Evolutionary conservation across 2,797 vertebrate genomes (phyloP).

Genomic region (Capromys pilorides): DNA sequence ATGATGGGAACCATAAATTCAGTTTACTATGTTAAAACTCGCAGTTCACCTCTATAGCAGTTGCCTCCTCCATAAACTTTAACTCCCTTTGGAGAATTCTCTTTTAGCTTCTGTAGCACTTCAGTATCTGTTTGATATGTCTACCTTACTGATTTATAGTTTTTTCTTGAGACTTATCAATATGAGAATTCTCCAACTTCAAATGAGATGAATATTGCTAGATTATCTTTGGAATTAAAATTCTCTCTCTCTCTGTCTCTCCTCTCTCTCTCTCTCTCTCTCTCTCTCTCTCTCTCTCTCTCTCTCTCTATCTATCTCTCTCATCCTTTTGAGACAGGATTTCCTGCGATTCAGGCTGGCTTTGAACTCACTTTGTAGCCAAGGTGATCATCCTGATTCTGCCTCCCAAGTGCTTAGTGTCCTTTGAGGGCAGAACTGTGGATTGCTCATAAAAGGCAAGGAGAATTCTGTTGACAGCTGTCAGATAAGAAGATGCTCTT

Average conservation of each 20-base stretch:
- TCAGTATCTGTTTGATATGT: not conserved
- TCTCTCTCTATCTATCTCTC: too few relatives aligned
- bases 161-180: constrained; percentile 8
- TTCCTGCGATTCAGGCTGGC: not conserved
- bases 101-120: not conserved
- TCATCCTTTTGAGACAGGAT: not conserved
- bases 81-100: not conserved
- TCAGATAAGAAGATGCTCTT: not conserved
- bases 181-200: constrained; percentile 3
- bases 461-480: not conserved
- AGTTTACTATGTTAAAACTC: not conserved
- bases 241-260: not conserved
- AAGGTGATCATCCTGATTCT: not conserved
- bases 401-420: not conserved
- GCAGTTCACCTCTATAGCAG: not conserved
- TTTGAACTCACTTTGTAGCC: not conserved
- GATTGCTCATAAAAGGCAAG: not conserved
- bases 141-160: not conserved
- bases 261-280: too few relatives aligned
- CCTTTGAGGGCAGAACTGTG: not conserved
- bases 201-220: not conserved
- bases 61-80: not conserved
- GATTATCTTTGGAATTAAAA: not conserved
- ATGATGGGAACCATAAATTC: not conserved
- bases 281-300: too few relatives aligned